phyloP scores from a whole-genome alignment of 2,113 vertebrate genomes.

The Pseudolaguvia tuberculata region DNA sequence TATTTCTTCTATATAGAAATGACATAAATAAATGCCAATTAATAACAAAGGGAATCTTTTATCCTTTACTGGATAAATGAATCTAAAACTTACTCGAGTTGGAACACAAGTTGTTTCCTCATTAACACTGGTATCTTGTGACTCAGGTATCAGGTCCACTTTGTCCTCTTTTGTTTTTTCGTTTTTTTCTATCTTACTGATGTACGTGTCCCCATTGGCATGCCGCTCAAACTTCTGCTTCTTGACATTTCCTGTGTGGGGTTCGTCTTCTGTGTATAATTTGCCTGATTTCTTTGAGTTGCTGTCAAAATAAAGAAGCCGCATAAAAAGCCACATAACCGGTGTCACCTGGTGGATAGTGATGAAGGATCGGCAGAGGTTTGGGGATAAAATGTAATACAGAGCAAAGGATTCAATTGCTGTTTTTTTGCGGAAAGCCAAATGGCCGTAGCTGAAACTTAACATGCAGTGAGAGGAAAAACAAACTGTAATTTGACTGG shows the following conservation, averaged over 20 bases:
- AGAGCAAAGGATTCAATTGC: constrained; percentile 21
- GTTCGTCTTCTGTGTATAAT: constrained; percentile 4
- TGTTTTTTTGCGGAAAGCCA: constrained; percentile 20
- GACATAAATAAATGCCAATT: background rate
- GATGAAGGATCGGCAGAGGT: constrained; percentile 6
- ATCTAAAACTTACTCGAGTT: constrained; percentile 31
- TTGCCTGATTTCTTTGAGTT: constrained; percentile 15
- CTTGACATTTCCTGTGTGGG: constrained; percentile 20
- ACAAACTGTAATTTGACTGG: constrained; percentile 36
- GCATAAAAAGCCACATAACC: constrained; percentile 7
- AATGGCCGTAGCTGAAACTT: constrained; percentile 29
- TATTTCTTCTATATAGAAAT: constrained; percentile 33
- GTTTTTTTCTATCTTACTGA: background rate
- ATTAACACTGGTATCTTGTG: constrained; percentile 2
- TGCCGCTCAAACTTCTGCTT: constrained; percentile 14
- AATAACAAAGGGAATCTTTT: background rate
- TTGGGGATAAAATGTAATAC: constrained; percentile 1
- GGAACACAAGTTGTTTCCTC: background rate
- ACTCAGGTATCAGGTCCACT: constrained; percentile 16
- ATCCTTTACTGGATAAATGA: background rate
- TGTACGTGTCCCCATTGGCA: background rate
- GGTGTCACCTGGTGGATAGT: background rate
- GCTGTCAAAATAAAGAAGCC: constrained; percentile 28
- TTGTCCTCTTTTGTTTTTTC: constrained; percentile 4
- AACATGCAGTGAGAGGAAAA: constrained; percentile 25